Conservation (phyloP, 2,113 vertebrate genomes). For the Sorex araneus region DNA sequence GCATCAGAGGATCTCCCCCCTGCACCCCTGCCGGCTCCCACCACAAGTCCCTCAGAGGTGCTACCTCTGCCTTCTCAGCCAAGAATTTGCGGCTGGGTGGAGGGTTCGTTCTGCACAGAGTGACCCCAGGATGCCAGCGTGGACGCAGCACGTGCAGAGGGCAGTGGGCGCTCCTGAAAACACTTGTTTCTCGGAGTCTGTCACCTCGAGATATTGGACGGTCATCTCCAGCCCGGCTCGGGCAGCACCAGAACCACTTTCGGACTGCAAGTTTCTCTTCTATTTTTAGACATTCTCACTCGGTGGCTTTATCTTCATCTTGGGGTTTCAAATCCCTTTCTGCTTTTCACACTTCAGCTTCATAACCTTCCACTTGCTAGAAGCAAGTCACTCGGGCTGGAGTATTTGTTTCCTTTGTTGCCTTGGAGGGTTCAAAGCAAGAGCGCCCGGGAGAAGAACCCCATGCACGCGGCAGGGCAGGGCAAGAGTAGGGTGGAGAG, state of each 20-base stretch:
- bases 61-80: neutral
- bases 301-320: neutral
- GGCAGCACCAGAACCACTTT: too few relatives aligned
- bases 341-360: slow-evolving; percentile 39
- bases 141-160: neutral
- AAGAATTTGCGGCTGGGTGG: neutral
- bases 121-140: neutral
- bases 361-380: neutral
- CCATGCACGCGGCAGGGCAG: too few relatives aligned
- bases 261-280: neutral
- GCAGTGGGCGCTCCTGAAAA: too few relatives aligned
- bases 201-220: too few relatives aligned
- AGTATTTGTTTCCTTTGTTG: too few relatives aligned
- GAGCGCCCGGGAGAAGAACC: too few relatives aligned
- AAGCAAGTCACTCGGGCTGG: slow-evolving; percentile 17
- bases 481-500: too few relatives aligned
- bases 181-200: too few relatives aligned
- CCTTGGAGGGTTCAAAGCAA: too few relatives aligned
- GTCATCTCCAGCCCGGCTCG: too few relatives aligned
- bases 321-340: slow-evolving; percentile 19
- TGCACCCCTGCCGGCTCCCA: too few relatives aligned
- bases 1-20: too few relatives aligned
- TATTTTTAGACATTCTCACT: slow-evolving; percentile 5
- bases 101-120: neutral
- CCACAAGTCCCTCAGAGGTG: neutral